phyloP scores from a whole-genome alignment of 2,113 vertebrate species.

The Brevimyrus niger region DNA sequence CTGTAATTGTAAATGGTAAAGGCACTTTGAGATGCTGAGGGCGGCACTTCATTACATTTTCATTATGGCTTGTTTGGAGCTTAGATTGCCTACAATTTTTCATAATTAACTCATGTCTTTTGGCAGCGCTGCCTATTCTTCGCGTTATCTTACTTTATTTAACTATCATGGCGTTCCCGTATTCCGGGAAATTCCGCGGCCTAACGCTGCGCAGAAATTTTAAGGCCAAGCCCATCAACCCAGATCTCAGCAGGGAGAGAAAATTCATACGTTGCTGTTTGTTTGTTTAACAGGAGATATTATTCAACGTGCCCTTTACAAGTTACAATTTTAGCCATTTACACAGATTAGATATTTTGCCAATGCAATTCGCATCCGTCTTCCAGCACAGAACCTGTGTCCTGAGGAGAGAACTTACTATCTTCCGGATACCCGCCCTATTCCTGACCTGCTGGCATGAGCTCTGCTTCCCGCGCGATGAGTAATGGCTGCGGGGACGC shows the following conservation, averaged over 20 bases:
- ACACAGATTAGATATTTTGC: not conserved
- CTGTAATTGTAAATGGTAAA: constrained; percentile 31
- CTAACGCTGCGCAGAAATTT: not conserved
- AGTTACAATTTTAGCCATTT: not conserved
- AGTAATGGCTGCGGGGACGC: not conserved
- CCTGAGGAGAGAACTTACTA: not conserved
- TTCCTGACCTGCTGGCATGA: not conserved
- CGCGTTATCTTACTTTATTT: not conserved
- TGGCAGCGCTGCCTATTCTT: not conserved
- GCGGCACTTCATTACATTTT: constrained; percentile 43
- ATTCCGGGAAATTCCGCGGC: not conserved
- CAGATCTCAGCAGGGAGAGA: not conserved
- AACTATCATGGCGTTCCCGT: not conserved
- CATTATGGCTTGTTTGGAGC: constrained; percentile 42
- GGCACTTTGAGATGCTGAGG: constrained; percentile 22
- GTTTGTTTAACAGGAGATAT: not conserved
- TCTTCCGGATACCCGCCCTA: not conserved
- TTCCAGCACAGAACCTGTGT: not conserved
- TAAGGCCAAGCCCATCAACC: not conserved
- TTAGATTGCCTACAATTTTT: constrained; percentile 22
- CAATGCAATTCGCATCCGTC: not conserved
- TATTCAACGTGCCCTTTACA: not conserved
- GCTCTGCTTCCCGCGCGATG: not conserved
- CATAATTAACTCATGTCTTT: constrained; percentile 14
- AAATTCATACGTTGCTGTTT: not conserved